Evolutionary conservation across 2,888 invertebrate species (phyloP).

Genomic region (Stenotaenia linearis): DNA sequence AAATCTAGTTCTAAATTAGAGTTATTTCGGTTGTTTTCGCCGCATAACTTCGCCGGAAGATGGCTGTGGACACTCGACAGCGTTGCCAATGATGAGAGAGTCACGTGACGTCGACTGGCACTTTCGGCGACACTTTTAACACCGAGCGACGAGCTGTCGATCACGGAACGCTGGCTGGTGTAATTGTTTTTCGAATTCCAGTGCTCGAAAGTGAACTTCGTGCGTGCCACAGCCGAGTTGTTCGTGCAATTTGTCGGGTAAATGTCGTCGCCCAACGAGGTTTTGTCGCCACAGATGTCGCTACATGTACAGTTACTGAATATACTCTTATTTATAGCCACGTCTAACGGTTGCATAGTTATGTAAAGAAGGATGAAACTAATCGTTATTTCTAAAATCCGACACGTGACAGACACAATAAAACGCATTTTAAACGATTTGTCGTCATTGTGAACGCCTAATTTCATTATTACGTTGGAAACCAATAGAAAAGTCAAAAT

Average conservation of each 20-base stretch:
- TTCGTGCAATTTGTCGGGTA: conserved; percentile 81
- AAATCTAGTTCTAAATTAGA: conserved; percentile 47
- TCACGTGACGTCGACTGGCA: background rate
- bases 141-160: background rate
- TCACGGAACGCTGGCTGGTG: background rate
- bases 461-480: background rate
- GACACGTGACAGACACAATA: background rate
- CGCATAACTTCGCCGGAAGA: conserved; percentile 71
- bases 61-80: conserved; percentile 35
- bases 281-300: background rate
- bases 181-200: conserved; percentile 10
- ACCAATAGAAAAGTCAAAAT: background rate
- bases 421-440: background rate
- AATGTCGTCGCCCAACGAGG: conserved; percentile 56
- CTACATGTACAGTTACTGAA: background rate
- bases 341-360: background rate
- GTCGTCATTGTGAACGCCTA: background rate
- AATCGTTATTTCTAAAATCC: background rate
- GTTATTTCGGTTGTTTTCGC: conserved; percentile 75
- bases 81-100: conserved; percentile 12
- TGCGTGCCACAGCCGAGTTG: conserved; percentile 62
- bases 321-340: background rate
- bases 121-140: background rate
- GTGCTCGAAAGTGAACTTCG: conserved; percentile 27
- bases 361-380: background rate